Conservation (phyloP, 1,140 invertebrate genomes). For the Drosophila rufa region DNA sequence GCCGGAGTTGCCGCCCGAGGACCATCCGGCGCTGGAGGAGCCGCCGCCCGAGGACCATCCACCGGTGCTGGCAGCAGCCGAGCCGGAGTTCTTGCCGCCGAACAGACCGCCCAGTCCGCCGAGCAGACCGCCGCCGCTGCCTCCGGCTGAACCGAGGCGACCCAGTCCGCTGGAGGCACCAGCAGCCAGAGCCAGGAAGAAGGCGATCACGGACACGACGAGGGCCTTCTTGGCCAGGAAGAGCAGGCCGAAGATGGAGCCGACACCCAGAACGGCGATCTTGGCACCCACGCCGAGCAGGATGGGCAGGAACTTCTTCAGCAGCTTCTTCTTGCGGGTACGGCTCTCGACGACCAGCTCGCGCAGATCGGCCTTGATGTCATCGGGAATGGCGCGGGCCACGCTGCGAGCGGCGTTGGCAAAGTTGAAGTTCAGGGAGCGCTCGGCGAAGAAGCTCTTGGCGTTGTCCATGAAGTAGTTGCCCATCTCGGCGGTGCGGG, state of each 20-base stretch:
- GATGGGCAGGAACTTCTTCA: conserved; percentile 87
- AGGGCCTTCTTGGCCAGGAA: conserved; percentile 89
- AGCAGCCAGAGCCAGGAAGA: conserved; percentile 86
- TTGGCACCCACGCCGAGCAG: conserved; percentile 88
- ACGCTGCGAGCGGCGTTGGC: conserved; percentile 86
- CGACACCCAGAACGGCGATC: conserved; percentile 86
- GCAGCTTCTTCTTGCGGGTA: conserved; percentile 88
- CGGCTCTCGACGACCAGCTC: conserved; percentile 88
- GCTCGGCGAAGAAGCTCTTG: conserved; percentile 87
- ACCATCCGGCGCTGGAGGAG: conserved; percentile 68
- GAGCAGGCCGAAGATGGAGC: conserved; percentile 87
- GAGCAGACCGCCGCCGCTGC: conserved; percentile 74
- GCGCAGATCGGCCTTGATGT: conserved; percentile 86
- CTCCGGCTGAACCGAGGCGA: conserved; percentile 79
- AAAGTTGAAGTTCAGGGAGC: conserved; percentile 87
- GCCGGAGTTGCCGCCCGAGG: conserved; percentile 72
- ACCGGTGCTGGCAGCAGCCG: conserved; percentile 63
- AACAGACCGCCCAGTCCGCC: conserved; percentile 79
- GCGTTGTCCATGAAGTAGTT: conserved; percentile 87
- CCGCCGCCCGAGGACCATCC: conserved; percentile 82
- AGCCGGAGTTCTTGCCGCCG: conserved; percentile 77
- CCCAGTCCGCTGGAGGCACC: conserved; percentile 87
- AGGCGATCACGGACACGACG: conserved; percentile 87
- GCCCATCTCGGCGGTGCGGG: conserved; percentile 87
- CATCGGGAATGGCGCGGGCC: conserved; percentile 85